Evolutionary conservation across 2,113 vertebrate species (phyloP).

Genomic region (Urocitellus parryii): DNA sequence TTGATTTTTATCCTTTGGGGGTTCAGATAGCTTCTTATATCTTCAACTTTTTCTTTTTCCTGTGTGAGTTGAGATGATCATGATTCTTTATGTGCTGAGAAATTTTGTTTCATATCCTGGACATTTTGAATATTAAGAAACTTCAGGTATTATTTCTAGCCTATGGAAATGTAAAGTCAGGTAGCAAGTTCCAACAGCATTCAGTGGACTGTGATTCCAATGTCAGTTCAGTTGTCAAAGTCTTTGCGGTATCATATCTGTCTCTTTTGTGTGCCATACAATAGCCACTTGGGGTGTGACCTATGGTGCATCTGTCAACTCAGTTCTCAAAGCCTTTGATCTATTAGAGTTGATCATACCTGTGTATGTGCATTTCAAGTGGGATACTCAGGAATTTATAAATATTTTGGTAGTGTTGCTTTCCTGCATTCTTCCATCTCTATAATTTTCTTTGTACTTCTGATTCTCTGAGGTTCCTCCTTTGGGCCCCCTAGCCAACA

Average conservation of each 20-base stretch:
- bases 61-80: background rate
- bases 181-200: background rate
- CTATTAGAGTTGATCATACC: background rate
- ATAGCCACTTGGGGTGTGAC: background rate
- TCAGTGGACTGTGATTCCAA: background rate
- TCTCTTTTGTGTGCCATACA: background rate
- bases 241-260: background rate
- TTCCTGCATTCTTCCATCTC: background rate
- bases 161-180: background rate
- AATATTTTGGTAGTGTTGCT: background rate
- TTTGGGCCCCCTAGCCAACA: background rate
- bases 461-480: background rate
- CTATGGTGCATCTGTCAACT: background rate
- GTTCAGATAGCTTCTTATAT: background rate
- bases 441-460: background rate
- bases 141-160: background rate
- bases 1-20: background rate
- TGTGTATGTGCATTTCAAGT: background rate
- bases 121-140: constrained; percentile 16
- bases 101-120: background rate
- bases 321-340: background rate
- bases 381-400: background rate
- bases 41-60: background rate
- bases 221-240: background rate
- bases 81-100: background rate